Percentiles rank a stretch among this genome's conserved stretches.
Conservation (phyloP, 2,888 invertebrate species). For the Caenorhabditis macrosperma region DNA sequence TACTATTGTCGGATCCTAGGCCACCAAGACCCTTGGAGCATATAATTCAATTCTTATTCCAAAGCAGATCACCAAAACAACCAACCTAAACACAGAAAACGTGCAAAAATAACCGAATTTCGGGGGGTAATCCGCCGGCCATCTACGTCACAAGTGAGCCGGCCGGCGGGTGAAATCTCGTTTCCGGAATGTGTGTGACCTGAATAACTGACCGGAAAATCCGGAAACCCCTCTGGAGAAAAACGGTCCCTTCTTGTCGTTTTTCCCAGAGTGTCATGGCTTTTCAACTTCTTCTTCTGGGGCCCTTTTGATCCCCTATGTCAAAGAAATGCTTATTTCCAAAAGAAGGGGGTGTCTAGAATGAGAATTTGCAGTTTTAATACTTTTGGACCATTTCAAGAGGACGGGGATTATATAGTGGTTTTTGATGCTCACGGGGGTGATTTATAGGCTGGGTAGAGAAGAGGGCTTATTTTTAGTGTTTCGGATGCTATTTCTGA, state of each 20-base stretch:
- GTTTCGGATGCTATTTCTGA: background rate
- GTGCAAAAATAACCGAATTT: background rate
- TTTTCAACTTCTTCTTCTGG: too few relatives aligned
- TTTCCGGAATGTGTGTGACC: too few relatives aligned
- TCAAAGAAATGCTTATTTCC: background rate
- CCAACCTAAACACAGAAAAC: background rate
- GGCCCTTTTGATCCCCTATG: background rate
- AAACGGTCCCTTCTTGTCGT: too few relatives aligned
- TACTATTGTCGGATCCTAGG: too few relatives aligned
- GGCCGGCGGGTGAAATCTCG: too few relatives aligned
- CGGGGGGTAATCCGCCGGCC: too few relatives aligned
- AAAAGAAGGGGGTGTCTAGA: background rate
- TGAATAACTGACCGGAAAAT: too few relatives aligned
- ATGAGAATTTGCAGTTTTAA: background rate
- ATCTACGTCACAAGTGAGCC: too few relatives aligned
- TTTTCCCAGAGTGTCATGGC: background rate
- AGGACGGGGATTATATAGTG: background rate
- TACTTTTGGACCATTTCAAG: too few relatives aligned
- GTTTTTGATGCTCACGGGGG: background rate
- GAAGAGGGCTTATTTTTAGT: background rate
- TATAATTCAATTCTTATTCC: background rate
- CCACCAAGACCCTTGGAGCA: too few relatives aligned
- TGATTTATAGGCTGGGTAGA: background rate
- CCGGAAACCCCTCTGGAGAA: too few relatives aligned
- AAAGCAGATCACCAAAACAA: background rate